Evolutionary conservation across 2,888 invertebrate genomes (phyloP).

Genomic region (Argyresthia albistria): DNA sequence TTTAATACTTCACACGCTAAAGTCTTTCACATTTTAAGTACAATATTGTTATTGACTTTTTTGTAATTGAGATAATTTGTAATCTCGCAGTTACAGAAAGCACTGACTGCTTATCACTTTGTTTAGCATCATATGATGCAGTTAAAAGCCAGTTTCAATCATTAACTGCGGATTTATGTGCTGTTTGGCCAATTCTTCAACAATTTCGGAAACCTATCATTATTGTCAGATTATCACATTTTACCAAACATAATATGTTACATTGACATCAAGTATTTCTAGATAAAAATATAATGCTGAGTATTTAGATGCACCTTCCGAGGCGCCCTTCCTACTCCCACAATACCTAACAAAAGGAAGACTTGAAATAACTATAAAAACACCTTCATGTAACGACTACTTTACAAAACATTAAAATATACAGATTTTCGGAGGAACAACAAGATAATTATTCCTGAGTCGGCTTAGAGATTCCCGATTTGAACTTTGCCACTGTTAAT

Average conservation of each 20-base stretch:
- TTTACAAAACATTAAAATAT: neutral
- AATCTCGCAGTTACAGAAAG: neutral
- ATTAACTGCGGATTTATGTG: neutral
- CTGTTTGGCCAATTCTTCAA: neutral
- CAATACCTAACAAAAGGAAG: constrained; percentile 44
- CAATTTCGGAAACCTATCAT: neutral
- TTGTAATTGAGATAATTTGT: neutral
- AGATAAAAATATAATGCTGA: constrained; percentile 9
- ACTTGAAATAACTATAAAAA: constrained; percentile 30
- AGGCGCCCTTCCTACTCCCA: constrained; percentile 12
- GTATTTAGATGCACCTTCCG: constrained; percentile 24
- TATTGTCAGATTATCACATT: constrained; percentile 3
- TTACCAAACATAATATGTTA: constrained; percentile 54
- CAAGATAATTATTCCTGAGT: neutral
- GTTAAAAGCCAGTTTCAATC: no score
- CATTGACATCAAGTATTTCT: no score
- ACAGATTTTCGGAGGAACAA: neutral
- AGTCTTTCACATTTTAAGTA: constrained; percentile 62
- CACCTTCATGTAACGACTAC: neutral
- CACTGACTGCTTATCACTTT: neutral
- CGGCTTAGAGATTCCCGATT: neutral
- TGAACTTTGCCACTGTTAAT: constrained; percentile 11
- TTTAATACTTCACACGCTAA: constrained; percentile 44
- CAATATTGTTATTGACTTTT: constrained; percentile 19
- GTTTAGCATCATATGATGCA: no score